Conservation (phyloP, 2,888 invertebrate species). For the Seira sanloemensis region DNA sequence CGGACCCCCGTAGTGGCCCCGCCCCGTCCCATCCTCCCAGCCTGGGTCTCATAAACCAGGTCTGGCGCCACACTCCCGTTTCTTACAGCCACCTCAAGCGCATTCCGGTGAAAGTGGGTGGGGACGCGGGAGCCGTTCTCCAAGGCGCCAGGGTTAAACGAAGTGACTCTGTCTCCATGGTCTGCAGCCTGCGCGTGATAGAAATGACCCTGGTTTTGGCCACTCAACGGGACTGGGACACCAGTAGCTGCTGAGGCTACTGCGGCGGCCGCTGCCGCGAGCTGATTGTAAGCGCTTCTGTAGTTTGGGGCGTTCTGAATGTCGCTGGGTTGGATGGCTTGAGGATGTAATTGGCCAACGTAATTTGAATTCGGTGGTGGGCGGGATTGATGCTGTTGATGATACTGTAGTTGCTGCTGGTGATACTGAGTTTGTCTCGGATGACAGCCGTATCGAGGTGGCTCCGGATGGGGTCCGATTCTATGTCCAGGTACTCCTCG, state of each 20-base stretch:
- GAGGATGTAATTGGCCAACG: not conserved
- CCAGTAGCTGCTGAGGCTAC: not conserved
- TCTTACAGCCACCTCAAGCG: no score
- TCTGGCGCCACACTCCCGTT: no score
- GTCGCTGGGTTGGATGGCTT: conserved; percentile 22
- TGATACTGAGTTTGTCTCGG: conserved; percentile 30
- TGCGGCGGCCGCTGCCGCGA: conserved; percentile 36
- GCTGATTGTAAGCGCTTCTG: conserved; percentile 40
- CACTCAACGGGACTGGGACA: no score
- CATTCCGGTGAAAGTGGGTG: no score
- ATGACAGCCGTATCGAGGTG: no score
- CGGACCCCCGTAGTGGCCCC: no score
- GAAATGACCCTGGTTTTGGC: not conserved
- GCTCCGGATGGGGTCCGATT: no score
- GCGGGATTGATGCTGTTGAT: not conserved
- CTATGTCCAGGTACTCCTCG: no score
- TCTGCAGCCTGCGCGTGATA: no score
- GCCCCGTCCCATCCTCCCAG: no score
- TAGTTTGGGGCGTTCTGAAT: conserved; percentile 35
- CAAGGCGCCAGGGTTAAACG: not conserved
- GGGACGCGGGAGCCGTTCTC: not conserved
- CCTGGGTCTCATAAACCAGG: no score
- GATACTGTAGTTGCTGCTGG: not conserved
- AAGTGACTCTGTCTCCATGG: not conserved
- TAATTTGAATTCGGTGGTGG: not conserved